phyloP scores from a whole-genome alignment of 2,888 invertebrate genomes.

The Allygus modestus region DNA sequence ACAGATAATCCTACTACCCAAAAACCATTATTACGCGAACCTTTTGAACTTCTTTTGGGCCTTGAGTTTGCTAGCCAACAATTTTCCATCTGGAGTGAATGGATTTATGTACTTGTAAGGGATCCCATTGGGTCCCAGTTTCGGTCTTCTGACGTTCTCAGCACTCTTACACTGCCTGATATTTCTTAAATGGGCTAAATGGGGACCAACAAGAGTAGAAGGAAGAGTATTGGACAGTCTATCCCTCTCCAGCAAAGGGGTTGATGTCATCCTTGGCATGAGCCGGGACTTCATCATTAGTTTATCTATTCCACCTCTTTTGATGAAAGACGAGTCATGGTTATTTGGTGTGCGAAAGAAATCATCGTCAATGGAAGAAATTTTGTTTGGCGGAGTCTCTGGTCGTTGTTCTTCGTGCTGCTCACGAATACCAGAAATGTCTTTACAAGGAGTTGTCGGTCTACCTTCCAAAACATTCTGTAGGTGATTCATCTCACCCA shows the following conservation, averaged over 20 bases:
- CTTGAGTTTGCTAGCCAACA: neutral
- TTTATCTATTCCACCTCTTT: neutral
- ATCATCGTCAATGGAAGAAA: neutral
- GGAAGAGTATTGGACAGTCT: neutral
- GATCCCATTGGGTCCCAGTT: neutral
- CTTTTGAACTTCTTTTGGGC: conserved; percentile 7
- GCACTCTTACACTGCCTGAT: neutral
- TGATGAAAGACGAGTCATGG: neutral
- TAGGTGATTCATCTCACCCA: neutral
- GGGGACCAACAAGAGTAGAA: neutral
- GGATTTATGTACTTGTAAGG: conserved; percentile 1
- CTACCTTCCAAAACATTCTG: neutral
- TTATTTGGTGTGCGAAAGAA: neutral
- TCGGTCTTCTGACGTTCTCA: neutral
- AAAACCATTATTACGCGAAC: too few species aligned
- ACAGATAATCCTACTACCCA: too few species aligned
- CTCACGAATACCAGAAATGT: neutral
- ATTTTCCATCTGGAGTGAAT: conserved; percentile 16
- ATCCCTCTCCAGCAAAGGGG: neutral
- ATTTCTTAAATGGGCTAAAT: neutral
- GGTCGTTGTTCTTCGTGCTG: neutral
- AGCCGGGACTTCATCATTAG: neutral
- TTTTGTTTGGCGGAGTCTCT: neutral
- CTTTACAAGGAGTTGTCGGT: neutral
- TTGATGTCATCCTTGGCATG: neutral